Conservation (phyloP, 2,113 vertebrate species). For the Pelobates fuscus region DNA sequence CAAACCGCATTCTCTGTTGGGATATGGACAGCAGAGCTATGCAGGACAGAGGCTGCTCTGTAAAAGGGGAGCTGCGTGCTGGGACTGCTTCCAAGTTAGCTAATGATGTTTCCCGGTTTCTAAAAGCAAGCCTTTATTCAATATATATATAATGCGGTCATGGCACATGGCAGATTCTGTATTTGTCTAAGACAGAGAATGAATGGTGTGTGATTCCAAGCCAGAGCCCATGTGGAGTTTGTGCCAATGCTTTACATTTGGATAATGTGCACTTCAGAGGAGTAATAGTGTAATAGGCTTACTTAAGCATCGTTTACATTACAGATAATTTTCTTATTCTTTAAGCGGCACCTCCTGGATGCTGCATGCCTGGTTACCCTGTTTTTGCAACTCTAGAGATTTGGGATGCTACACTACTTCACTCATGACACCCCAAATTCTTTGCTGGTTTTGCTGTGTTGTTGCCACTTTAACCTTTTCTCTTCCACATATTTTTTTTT, state of each 20-base stretch:
- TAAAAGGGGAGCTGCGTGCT: neutral
- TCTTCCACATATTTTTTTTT: too few species aligned
- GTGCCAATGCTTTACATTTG: slow-evolving; percentile 13
- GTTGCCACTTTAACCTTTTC: neutral
- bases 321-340: slow-evolving; percentile 9
- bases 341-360: neutral
- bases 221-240: neutral
- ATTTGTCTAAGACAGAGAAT: too few species aligned
- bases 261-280: neutral
- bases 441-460: neutral
- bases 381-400: neutral
- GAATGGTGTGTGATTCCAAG: neutral
- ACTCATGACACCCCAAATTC: neutral
- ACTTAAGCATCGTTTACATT: slow-evolving; percentile 28
- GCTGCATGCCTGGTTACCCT: too few species aligned
- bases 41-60: slow-evolving; percentile 14
- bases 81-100: slow-evolving; percentile 12
- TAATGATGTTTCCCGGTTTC: slow-evolving; percentile 26
- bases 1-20: neutral
- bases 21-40: neutral
- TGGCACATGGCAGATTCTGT: too few species aligned
- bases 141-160: slow-evolving; percentile 23
- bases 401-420: neutral
- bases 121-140: slow-evolving; percentile 18
- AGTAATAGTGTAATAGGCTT: neutral